Percentiles rank a stretch among this genome's conserved stretches.
These are phyloP conservation scores for Agrochola lota DNA, from an alignment of 2,888 invertebrate genomes.

Conservation along the genomic window DNA sequence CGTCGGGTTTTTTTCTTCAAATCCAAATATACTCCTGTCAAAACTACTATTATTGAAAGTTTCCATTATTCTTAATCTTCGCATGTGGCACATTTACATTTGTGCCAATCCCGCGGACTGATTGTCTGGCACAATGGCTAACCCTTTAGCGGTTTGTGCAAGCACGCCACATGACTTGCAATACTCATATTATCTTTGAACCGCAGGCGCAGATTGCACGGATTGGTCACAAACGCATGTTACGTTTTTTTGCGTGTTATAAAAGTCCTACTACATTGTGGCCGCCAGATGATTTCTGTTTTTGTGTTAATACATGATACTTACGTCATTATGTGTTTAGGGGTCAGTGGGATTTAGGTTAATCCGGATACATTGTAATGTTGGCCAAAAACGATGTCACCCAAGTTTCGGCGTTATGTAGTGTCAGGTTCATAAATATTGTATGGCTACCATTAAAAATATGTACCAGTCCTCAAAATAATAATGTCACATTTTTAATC, in stretches of 20 bases:
- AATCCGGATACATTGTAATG: neutral
- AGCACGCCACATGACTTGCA: slow-evolving; percentile 82
- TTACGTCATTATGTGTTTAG: slow-evolving; percentile 53
- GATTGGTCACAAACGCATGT: slow-evolving; percentile 76
- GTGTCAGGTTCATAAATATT: neutral
- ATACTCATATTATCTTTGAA: slow-evolving; percentile 74
- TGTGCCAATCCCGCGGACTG: slow-evolving; percentile 40
- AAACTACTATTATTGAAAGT: slow-evolving; percentile 34
- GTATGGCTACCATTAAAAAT: neutral
- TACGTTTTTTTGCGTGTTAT: slow-evolving; percentile 52
- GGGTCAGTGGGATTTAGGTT: slow-evolving; percentile 23
- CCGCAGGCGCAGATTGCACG: slow-evolving; percentile 84
- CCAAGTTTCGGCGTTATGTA: neutral
- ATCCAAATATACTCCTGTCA: neutral
- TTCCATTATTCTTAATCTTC: slow-evolving; percentile 28
- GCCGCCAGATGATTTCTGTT: slow-evolving; percentile 74
- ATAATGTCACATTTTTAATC: neutral
- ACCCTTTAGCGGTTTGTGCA: slow-evolving; percentile 81
- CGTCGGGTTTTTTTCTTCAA: neutral
- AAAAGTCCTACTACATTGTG: slow-evolving; percentile 60
- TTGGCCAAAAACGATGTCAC: neutral
- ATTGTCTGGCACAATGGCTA: slow-evolving; percentile 62
- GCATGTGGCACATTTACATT: slow-evolving; percentile 49
- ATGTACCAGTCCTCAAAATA: neutral
- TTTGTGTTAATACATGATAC: slow-evolving; percentile 50